Evolutionary conservation across 2,888 invertebrate species (phyloP), one percentile per base, ranked within the genome.

Genomic region (Odontocerum albicorne): DNA sequence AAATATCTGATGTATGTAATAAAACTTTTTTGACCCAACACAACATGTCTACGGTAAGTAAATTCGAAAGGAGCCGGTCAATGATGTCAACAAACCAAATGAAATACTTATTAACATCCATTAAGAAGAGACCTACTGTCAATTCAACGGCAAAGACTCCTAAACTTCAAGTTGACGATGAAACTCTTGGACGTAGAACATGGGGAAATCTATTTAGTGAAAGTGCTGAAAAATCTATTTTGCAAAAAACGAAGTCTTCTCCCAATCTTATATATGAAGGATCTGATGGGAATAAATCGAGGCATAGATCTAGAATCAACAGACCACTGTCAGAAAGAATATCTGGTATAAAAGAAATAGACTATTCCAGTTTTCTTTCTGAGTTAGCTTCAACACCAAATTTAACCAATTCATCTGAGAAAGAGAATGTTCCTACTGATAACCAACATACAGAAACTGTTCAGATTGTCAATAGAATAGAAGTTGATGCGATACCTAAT

Each of bases 271-370:
- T n/a, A n/a, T n/a, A n/a, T n/a, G 21, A 6, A 6, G 19, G 16
- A 1, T 12, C n/a, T 42, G 43, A 36, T n/a, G 16, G n/a, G 4
- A 10, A n/a, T 12, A 31, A 6, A 2, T 6, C 21, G 0, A 40
- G 27, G 21, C 19, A 10, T 21, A 32, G 22, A 13, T 19, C 27
- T 2, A 19, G 44, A 33, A 19, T 32, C 6, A 33, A 40, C n/a
- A 36, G 31, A n/a, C 42, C 35, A 6, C 17, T 13, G 1, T 44
- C 39, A 19, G 52, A 47, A 47, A 27, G 49, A 12, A 57, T 57
- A 20, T 57, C 56, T 2, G 56, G 56, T 4, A 22, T 57, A 2
- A 47, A 47, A 42, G 56, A 51, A 38, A 57, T 57, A 4, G 43
- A 57, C 31, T 52, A 57, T 36, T 52, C 56, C 7, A 52, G 56